Percentiles rank a stretch among this genome's conserved stretches.
These are phyloP conservation scores for Platyrinchus mystaceus DNA, from an alignment of 2,797 vertebrate genomes.

Conservation along the genomic window DNA sequence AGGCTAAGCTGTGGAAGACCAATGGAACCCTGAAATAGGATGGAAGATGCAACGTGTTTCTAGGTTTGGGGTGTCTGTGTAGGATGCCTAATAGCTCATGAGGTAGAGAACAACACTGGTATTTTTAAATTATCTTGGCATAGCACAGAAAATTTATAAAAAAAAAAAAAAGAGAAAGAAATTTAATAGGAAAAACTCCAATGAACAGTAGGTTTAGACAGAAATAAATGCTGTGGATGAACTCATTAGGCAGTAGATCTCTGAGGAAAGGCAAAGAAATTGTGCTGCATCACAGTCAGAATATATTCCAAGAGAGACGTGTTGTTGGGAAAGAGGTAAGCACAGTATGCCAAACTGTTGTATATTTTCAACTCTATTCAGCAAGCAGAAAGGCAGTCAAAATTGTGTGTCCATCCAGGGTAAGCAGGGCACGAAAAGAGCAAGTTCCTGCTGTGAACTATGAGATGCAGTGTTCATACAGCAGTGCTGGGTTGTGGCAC, in stretches of 20 bases:
- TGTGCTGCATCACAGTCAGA: not conserved
- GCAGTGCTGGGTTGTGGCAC: not conserved
- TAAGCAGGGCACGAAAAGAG: not conserved
- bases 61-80: not conserved
- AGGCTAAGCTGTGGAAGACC: not conserved
- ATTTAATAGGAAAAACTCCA: not conserved
- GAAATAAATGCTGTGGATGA: not conserved
- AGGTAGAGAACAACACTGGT: not conserved
- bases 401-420: not conserved
- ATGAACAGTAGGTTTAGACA: not conserved
- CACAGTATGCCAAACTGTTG: accelerated
- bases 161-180: not conserved
- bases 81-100: not conserved
- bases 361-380: not conserved
- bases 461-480: not conserved
- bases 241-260: not conserved
- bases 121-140: not conserved
- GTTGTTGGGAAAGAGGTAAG: not conserved
- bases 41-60: not conserved
- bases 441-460: not conserved
- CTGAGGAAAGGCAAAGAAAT: not conserved
- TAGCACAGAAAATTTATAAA: not conserved
- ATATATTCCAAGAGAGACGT: not conserved
- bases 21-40: not conserved
- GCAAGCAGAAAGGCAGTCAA: not conserved